These are phyloP conservation scores for Camelus bactrianus DNA, from an alignment of 2,113 vertebrate species.

Conservation along the genomic window DNA sequence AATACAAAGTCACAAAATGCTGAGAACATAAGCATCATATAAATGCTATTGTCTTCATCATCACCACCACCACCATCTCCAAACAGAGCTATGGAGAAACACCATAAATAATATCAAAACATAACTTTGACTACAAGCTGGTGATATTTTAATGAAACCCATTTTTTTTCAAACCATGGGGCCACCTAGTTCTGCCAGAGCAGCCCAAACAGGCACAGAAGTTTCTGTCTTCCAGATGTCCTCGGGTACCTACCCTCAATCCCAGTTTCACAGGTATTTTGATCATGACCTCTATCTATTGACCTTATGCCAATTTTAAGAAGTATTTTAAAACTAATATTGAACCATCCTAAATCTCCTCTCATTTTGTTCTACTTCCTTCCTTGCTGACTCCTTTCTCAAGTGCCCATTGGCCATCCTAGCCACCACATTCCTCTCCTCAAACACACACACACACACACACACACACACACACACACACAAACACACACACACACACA, in stretches of 20 bases:
- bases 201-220: neutral
- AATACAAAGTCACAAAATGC: neutral
- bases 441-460: neutral
- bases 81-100: neutral
- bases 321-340: neutral
- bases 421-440: neutral
- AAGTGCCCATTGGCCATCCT: too few species aligned
- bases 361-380: neutral
- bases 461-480: neutral
- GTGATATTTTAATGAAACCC: neutral
- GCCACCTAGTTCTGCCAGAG: neutral
- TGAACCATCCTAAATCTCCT: neutral
- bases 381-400: neutral
- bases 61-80: neutral
- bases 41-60: fast-evolving
- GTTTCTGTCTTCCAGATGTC: neutral
- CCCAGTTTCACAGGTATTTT: neutral
- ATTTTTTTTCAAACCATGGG: neutral
- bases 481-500: neutral
- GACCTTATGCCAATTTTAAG: neutral
- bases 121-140: neutral
- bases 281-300: neutral
- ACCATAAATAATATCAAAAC: neutral
- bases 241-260: neutral
- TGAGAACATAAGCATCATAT: neutral